Conservation (phyloP, 2,888 invertebrate genomes). For the Eumerus sabulonum region DNA sequence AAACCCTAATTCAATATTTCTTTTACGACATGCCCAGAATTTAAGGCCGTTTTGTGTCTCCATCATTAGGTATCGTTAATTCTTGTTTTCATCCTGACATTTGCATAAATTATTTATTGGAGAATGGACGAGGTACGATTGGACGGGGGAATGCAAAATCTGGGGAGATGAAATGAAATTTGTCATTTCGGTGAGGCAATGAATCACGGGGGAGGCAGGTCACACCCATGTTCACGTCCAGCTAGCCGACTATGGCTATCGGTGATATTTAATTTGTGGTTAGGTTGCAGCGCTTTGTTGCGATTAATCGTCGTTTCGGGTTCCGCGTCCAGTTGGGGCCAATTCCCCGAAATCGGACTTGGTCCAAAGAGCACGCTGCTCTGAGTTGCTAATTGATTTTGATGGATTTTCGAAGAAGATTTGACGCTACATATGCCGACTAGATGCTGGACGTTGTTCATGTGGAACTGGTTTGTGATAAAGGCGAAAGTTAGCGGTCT, state of each 20-base stretch:
- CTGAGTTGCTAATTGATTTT: conserved; percentile 51
- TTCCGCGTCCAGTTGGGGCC: conserved; percentile 3
- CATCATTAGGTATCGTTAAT: conserved; percentile 57
- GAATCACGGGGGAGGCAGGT: conserved; percentile 27
- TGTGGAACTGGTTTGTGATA: no score
- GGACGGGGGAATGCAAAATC: conserved; percentile 51
- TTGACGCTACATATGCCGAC: no score
- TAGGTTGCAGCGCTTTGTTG: conserved; percentile 27
- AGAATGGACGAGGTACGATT: not conserved
- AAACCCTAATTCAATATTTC: conserved; percentile 55
- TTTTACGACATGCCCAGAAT: conserved; percentile 35
- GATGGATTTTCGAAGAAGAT: conserved; percentile 37
- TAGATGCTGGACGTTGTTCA: not conserved
- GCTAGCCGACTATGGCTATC: conserved; percentile 3
- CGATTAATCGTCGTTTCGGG: conserved; percentile 39
- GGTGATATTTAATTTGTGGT: conserved; percentile 42
- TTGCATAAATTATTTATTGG: conserved; percentile 58
- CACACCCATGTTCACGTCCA: not conserved
- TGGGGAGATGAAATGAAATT: conserved; percentile 46
- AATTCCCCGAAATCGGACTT: conserved; percentile 57
- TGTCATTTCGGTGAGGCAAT: conserved; percentile 45
- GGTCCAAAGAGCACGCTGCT: conserved; percentile 23
- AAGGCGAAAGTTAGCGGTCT: no score
- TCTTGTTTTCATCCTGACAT: conserved; percentile 64
- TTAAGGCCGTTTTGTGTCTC: conserved; percentile 56